Evolutionary conservation across 2,113 vertebrate genomes (phyloP).

Genomic region (Sula dactylatra): DNA sequence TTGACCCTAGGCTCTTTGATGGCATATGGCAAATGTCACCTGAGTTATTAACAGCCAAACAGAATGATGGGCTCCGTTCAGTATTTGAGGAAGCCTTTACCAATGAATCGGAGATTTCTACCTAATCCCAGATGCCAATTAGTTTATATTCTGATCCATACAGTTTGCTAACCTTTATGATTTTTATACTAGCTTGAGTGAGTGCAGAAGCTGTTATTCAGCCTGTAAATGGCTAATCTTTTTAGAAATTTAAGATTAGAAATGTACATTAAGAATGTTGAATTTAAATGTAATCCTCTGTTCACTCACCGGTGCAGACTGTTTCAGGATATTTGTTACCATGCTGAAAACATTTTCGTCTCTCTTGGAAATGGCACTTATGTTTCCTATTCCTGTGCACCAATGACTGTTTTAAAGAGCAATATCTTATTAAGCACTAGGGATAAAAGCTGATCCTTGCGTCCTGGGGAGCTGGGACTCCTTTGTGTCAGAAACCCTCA

Average conservation of each 20-base stretch:
- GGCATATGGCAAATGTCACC: constrained; percentile 51
- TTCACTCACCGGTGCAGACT: neutral
- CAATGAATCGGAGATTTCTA: constrained; percentile 52
- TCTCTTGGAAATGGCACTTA: constrained; percentile 13
- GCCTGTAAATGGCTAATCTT: constrained; percentile 27
- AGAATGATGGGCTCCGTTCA: constrained; percentile 12
- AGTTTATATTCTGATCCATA: constrained; percentile 49
- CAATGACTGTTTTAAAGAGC: constrained; percentile 20
- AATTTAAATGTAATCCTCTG: constrained; percentile 36
- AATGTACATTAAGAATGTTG: constrained; percentile 3
- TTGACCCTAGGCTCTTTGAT: constrained; percentile 27
- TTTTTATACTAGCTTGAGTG: constrained; percentile 24
- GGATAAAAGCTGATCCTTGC: neutral
- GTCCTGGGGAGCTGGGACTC: neutral
- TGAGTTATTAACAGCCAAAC: constrained; percentile 58
- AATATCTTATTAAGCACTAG: neutral
- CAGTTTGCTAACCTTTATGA: constrained; percentile 55
- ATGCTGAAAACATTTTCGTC: neutral
- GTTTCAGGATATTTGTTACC: neutral
- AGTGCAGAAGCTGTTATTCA: constrained; percentile 25
- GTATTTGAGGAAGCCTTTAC: constrained; percentile 49
- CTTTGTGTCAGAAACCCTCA: neutral
- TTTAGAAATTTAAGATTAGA: constrained; percentile 56
- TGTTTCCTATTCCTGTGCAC: constrained; percentile 4
- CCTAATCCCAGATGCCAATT: constrained; percentile 40